Conservation (phyloP, 2,888 invertebrate genomes). For the Belgica antarctica region DNA sequence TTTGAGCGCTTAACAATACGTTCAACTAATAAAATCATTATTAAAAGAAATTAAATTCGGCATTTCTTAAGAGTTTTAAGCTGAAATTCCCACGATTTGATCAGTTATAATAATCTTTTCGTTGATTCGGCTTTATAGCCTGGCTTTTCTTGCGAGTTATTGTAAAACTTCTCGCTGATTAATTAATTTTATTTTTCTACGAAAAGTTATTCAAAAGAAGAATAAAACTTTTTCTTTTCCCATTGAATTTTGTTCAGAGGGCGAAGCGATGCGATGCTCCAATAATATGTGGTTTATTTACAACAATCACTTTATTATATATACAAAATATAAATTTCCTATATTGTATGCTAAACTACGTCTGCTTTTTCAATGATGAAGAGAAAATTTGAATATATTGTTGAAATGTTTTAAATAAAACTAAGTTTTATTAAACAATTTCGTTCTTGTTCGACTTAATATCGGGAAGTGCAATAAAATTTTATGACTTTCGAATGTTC, state of each 20-base stretch:
- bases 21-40: too few species aligned
- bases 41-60: too few species aligned
- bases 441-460: too few species aligned
- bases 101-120: too few species aligned
- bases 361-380: background rate
- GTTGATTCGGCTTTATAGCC: too few species aligned
- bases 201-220: too few species aligned
- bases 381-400: conserved; percentile 42
- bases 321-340: conserved; percentile 1
- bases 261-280: background rate
- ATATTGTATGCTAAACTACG: conserved; percentile 13
- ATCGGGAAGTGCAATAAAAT: conserved; percentile 38
- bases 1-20: too few species aligned
- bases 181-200: background rate
- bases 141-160: too few species aligned
- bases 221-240: too few species aligned
- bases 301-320: background rate
- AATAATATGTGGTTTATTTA: conserved; percentile 8
- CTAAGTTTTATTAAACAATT: conserved; percentile 34
- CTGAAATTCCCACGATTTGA: too few species aligned
- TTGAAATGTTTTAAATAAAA: conserved; percentile 42
- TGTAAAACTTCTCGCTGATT: background rate
- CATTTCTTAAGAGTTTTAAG: too few species aligned
- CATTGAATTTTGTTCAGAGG: too few species aligned
- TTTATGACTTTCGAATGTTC: conserved; percentile 28